Evolutionary conservation across 1,140 invertebrate species (phyloP).

Genomic region (Caenorhabditis inopinata): DNA sequence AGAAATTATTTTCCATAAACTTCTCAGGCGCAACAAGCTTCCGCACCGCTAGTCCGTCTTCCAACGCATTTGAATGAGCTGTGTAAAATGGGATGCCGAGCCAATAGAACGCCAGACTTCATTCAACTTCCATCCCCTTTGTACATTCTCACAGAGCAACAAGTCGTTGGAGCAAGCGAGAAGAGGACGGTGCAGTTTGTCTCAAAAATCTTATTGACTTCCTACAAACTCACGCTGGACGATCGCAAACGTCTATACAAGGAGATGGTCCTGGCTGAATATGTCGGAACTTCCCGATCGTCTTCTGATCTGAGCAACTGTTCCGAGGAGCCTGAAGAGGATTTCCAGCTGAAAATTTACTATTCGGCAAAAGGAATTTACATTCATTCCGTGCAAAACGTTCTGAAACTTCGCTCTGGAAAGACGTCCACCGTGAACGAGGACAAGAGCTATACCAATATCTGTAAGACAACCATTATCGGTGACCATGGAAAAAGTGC

Average conservation of each 20-base stretch:
- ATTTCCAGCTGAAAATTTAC: neutral
- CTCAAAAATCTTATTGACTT: neutral
- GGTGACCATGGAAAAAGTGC: neutral
- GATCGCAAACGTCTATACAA: neutral
- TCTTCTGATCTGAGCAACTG: neutral
- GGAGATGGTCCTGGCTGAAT: constrained; percentile 4
- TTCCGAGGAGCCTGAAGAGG: neutral
- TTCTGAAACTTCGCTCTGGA: neutral
- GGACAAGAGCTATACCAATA: neutral
- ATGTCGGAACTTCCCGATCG: neutral
- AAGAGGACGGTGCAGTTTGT: constrained; percentile 2
- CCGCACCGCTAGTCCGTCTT: neutral
- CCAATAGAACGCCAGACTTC: neutral
- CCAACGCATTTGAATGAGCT: neutral
- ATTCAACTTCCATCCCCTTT: constrained; percentile 11
- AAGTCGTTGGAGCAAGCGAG: neutral
- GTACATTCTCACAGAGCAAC: neutral
- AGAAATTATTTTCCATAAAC: too few relatives aligned
- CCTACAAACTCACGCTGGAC: neutral
- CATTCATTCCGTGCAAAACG: constrained; percentile 2
- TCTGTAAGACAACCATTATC: neutral
- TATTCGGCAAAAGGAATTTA: constrained; percentile 4
- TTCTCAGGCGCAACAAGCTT: neutral
- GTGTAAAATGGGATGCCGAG: neutral
- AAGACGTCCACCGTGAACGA: neutral